Base-by-base conservation (phyloP, 2,797 vertebrate genomes). In the Sitta carolinensis region DNA sequence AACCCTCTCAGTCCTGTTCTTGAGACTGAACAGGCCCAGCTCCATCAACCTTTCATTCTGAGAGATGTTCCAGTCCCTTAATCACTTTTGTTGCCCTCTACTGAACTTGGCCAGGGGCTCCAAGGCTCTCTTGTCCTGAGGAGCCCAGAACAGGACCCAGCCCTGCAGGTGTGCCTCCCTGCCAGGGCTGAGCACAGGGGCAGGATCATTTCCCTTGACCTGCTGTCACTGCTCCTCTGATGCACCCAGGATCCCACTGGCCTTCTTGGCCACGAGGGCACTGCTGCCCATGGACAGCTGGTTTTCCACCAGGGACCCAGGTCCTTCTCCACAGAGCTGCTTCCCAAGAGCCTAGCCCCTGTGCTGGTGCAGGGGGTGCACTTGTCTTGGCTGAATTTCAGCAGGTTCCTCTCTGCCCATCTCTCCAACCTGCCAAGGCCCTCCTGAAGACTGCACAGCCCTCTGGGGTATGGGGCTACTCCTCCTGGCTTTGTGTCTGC, bases 371-470 rank as follows among this genome's bases (percentile, higher is more conserved):
- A 4, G 3, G 62, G 8, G 27, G 4, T 19, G 52, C 15, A 43
- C 15, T 30, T 58, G 21, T 7, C 20, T 16, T 19, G 23, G 8
- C 1, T 40, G n/a, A 52, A 61, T 61, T 61, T 52, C 54, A 38
- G 38, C 38, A 0, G 10, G 7, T 16, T 1, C n/a, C 5, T 50
- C 43, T 45, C 27, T 76, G 19, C 27, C 23, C 15, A 25, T 32
- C 15, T 45, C 19, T 68, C 27, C n/a, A 52, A 12, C 5, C 16
- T 52, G 5, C 29, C 0, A 0, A 38, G 13, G 16, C 12, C 13
- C 11, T 68, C 38, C 29, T 45, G 27, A 59, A 16, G 16, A 13
- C 6, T 52, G 54, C 5, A 61, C 10, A 61, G 19, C 23, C 1
- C 19, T 68, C n/a, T 45, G n/a, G n/a, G 27, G 4, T 10, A 59